Evolutionary conservation across 2,888 invertebrate species (phyloP), one percentile per base, ranked within the genome.

Genomic region (Onthophagus sagittarius): DNA sequence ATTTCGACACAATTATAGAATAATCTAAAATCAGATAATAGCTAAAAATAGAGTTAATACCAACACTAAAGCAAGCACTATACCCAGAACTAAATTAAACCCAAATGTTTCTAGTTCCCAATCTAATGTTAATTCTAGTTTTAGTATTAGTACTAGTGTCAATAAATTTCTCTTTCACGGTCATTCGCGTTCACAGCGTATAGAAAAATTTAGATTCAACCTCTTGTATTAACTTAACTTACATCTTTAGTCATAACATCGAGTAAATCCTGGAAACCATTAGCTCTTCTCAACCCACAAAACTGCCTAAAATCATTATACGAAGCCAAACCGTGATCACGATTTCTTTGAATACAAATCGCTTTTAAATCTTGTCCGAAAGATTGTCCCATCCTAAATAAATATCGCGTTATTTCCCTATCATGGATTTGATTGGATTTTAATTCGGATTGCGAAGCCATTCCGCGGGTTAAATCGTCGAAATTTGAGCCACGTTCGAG

Each of bases 271-370:
- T 89, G 84, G 88, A 94, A 95, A 0, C 84, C 85, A 15, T 85
- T 85, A 0, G 94, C 95, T 69, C 90, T 90, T 0, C 88, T 88
- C 7, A 95, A 84, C 0, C 93, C 93, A 80, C 95, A 95, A 76
- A 91, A 92, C 7, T 90, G 90, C 72, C 98, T 88, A 80, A 92
- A 92, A 73, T 91, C 89, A 74, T 92, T 91, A 84, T 96, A 96
- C 0, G 91, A 90, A 3, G 92, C 93, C 39, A 96, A 86, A 9
- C 94, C 96, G 81, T 96, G 96, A 84, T 96, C 96, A 70, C 96
- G 89, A 77, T 94, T 93, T 76, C 96, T 89, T 83, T 96, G 96
- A 76, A 96, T 91, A 81, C 96, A 95, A 39, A 91, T 89, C 0
- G 96, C 92, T 64, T 94, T 90, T 75, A 96, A 86, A 84, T 96